A percentile compares a stretch with the other conserved stretches of the same genome.
phyloP scores from a whole-genome alignment of 2,888 invertebrate species.

The Corythucha ciliata region DNA sequence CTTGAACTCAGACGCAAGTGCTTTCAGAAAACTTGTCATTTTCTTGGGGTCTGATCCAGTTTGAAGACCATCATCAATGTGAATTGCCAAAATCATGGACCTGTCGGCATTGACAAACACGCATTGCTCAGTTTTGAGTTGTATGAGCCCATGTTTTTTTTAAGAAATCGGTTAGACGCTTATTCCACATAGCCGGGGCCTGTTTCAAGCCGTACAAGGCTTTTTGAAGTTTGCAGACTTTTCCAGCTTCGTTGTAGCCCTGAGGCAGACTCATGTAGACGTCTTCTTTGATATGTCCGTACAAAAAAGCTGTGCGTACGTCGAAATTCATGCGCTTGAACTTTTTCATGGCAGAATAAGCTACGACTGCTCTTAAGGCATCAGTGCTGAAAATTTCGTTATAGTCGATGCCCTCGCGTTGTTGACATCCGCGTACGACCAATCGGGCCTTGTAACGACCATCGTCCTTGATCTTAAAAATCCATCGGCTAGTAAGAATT shows the following conservation, averaged over 20 bases:
- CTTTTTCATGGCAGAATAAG: constrained; percentile 8
- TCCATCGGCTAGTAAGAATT: constrained; percentile 4
- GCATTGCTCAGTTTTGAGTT: constrained; percentile 12
- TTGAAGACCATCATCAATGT: constrained; percentile 11
- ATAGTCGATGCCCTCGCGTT: constrained; percentile 8
- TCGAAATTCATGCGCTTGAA: constrained; percentile 10
- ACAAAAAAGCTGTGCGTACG: constrained; percentile 5
- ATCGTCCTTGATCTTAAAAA: constrained; percentile 15
- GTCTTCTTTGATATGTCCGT: constrained; percentile 12
- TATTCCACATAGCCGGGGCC: constrained; percentile 15
- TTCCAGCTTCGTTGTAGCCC: constrained; percentile 2
- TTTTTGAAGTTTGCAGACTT: constrained; percentile 15
- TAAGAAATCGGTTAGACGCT: constrained; percentile 13
- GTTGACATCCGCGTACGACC: constrained; percentile 14
- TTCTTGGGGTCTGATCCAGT: background rate
- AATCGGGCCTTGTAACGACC: constrained; percentile 13
- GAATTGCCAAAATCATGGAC: constrained; percentile 13
- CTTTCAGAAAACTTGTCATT: constrained; percentile 5
- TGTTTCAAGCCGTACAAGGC: constrained; percentile 12
- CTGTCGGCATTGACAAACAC: constrained; percentile 12
- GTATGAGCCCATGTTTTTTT: constrained; percentile 5
- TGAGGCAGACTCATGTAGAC: constrained; percentile 14
- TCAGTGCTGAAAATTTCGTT: constrained; percentile 13
- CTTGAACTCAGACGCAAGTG: constrained; percentile 6
- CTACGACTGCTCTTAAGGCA: constrained; percentile 4